Base-by-base conservation (phyloP, 2,113 vertebrate species). In the Ictalurus punctatus region DNA sequence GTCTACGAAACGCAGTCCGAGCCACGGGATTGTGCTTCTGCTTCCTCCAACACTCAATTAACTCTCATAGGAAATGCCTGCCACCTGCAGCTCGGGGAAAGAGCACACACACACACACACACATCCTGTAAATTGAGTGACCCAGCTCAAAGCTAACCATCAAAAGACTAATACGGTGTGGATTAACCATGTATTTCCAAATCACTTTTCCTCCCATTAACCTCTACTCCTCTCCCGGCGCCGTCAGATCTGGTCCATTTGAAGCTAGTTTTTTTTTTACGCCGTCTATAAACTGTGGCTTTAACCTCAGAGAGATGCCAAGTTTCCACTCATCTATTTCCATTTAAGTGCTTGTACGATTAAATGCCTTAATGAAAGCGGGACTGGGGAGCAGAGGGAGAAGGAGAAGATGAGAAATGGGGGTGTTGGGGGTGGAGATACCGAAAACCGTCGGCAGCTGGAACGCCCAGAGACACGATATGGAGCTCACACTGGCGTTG, bases 281-380 rank as follows among this genome's bases (percentile, higher is more conserved):
- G 90, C 69, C 63, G 90, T 93, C 87, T 83, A 94, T 95, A 95
- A 96, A 95, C 91, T 91, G 93, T 94, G 93, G 93, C 91, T 93
- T 93, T 90, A 93, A 92, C 92, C 94, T 95, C 94, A 95, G 88
- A 88, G 8, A 94, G 92, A 94, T 91, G 93, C 92, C 90, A 92
- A 93, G 91, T 93, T 95, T 94, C 92, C 90, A 87, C 44, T 79
- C 93, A 92, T 92, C 89, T 92, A 93, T 94, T 94, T 95, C 93
- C 93, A 94, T 93, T 92, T 94, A 94, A 96, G 95, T 94, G 94
- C 48, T 89, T 94, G 93, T 92, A 89, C 94, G 94, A 95, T 94
- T 95, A 94, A 93, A 95, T 93, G 92, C 88, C 88, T 87, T 92
- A 93, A 95, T 95, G 92, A 94, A 95, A 94, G 91, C 90, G 48